Evolutionary conservation across 2,888 invertebrate species (phyloP).

Genomic region (Macaria liturata): DNA sequence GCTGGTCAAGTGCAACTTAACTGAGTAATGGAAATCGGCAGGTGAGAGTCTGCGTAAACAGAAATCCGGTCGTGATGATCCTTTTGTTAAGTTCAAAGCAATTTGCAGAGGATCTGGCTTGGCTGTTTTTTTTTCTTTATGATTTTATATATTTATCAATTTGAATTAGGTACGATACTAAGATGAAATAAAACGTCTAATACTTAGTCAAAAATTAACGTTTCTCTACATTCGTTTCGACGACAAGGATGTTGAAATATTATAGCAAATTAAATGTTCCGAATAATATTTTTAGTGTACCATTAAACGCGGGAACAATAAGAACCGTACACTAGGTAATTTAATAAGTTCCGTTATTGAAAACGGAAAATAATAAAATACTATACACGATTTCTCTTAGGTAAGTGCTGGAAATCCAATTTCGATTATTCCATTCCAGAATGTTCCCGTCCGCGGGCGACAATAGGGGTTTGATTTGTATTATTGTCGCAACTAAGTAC

Average conservation of each 20-base stretch:
- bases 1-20: constrained; percentile 12
- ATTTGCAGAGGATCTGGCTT: too few relatives aligned
- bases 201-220: too few relatives aligned
- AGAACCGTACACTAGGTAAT: too few relatives aligned
- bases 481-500: constrained; percentile 8
- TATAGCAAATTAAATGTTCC: too few relatives aligned
- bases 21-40: background rate
- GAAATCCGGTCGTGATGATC: background rate
- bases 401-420: constrained; percentile 2
- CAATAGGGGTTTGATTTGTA: constrained; percentile 8
- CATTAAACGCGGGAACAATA: too few relatives aligned
- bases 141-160: too few relatives aligned
- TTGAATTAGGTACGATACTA: too few relatives aligned
- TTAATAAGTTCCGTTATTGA: background rate
- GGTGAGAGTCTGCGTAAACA: background rate
- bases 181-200: too few relatives aligned
- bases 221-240: too few relatives aligned
- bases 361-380: background rate
- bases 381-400: background rate
- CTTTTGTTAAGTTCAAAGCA: background rate
- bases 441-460: background rate
- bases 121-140: too few relatives aligned
- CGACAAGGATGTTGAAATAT: too few relatives aligned
- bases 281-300: too few relatives aligned
- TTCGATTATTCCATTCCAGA: constrained; percentile 1